Evolutionary conservation across 2,797 vertebrate species (phyloP).

Genomic region (Vipera latastei): DNA sequence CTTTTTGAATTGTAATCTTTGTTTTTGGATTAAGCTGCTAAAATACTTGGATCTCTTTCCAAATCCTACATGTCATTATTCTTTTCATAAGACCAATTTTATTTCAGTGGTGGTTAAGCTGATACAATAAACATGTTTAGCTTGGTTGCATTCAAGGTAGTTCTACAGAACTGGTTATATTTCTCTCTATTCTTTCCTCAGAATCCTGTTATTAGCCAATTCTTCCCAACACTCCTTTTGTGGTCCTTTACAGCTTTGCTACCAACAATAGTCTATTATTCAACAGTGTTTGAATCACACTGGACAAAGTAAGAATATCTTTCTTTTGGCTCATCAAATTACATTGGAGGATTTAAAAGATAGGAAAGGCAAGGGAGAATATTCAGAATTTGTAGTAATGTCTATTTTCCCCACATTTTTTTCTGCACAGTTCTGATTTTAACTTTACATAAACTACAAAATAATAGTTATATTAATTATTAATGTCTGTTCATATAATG

Average conservation of each 20-base stretch:
- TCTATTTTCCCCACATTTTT: neutral
- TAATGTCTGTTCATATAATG: neutral
- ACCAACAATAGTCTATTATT: conserved; percentile 91
- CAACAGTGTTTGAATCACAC: conserved; percentile 87
- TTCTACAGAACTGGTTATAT: neutral
- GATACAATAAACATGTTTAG: neutral
- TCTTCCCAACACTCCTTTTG: conserved; percentile 91
- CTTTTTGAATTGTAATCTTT: conserved; percentile 4
- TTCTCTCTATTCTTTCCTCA: conserved; percentile 48
- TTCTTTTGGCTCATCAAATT: conserved; percentile 9
- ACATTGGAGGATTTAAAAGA: neutral
- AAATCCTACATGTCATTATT: neutral
- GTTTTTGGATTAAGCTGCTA: neutral
- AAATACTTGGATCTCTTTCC: neutral
- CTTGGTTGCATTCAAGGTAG: neutral
- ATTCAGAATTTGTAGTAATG: neutral
- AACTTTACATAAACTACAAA: neutral
- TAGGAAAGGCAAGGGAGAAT: neutral
- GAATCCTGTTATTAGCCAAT: conserved; percentile 92
- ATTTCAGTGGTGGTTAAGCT: neutral
- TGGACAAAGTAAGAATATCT: conserved; percentile 86
- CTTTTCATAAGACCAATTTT: neutral
- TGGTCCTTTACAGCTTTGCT: conserved; percentile 92
- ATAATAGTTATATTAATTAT: neutral
- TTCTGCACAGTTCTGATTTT: neutral